These are phyloP conservation scores for Malthinus seriepunctatus DNA, from an alignment of 2,888 invertebrate genomes.

Conservation along the genomic window DNA sequence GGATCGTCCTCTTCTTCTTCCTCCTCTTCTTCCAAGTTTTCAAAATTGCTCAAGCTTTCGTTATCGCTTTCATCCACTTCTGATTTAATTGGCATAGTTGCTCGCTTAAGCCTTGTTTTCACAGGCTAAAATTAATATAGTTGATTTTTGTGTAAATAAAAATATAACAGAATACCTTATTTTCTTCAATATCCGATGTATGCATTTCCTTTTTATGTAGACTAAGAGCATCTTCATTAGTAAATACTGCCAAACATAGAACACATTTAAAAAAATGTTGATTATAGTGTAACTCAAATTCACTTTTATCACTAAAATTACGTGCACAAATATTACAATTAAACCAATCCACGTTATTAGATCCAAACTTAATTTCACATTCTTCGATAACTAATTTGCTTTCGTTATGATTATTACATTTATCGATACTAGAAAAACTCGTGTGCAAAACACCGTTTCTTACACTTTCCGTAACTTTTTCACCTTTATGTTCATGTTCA, in stretches of 20 bases:
- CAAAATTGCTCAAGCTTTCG: conserved; percentile 37
- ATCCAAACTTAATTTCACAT: neutral
- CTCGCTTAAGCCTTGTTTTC: conserved; percentile 36
- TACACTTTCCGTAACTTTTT: neutral
- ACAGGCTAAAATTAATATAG: conserved; percentile 23
- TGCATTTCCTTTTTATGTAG: conserved; percentile 48
- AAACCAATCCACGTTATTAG: conserved; percentile 30
- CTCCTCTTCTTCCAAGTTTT: conserved; percentile 34
- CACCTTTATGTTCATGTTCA: neutral
- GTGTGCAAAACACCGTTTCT: neutral
- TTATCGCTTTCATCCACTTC: conserved; percentile 32
- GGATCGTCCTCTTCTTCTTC: conserved; percentile 34
- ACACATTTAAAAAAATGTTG: conserved; percentile 53
- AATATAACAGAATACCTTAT: conserved; percentile 19
- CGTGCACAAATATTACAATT: conserved; percentile 54
- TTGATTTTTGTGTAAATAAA: neutral
- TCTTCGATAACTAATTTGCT: neutral
- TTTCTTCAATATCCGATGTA: conserved; percentile 29
- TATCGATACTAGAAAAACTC: no score
- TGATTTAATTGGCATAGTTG: conserved; percentile 28
- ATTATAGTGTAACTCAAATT: conserved; percentile 51
- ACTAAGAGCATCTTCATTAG: conserved; percentile 53
- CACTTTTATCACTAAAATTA: conserved; percentile 46
- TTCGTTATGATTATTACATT: no score
- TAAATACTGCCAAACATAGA: conserved; percentile 55